A percentile compares a stretch with the other conserved stretches of the same genome.
Conservation (phyloP, 2,113 vertebrate genomes). For the Lichenostomus cassidix region DNA sequence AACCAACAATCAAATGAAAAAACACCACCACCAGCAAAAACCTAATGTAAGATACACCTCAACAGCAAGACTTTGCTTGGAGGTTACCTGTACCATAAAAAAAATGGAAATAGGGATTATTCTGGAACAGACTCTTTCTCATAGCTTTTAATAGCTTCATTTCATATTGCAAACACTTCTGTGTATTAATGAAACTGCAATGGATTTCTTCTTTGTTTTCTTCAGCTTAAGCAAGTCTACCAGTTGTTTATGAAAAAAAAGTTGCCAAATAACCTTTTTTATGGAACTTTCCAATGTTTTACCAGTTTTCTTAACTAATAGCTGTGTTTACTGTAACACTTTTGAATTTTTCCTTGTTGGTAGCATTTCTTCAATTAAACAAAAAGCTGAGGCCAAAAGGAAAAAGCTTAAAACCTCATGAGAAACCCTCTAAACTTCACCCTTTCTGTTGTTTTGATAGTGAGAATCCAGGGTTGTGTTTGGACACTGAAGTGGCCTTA, state of each 20-base stretch:
- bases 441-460: conserved; percentile 67
- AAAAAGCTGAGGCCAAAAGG: not conserved
- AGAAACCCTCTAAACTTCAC: not conserved
- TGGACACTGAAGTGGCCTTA: conserved; percentile 81
- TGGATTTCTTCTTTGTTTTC: not conserved
- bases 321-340: not conserved
- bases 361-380: not conserved
- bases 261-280: not conserved
- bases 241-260: not conserved
- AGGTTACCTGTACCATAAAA: not conserved
- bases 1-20: not conserved
- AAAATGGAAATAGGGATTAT: not conserved
- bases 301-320: not conserved
- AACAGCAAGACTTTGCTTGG: not conserved
- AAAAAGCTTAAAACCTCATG: not conserved
- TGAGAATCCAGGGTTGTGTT: conserved; percentile 70
- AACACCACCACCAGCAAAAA: fast-evolving
- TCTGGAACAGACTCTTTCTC: not conserved
- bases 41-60: not conserved
- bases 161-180: not conserved
- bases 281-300: not conserved
- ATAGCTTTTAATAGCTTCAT: not conserved
- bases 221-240: not conserved
- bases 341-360: not conserved
- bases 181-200: not conserved